Evolutionary conservation across 2,888 invertebrate species (phyloP).

Genomic region (Sphaerophoria rueppellii): DNA sequence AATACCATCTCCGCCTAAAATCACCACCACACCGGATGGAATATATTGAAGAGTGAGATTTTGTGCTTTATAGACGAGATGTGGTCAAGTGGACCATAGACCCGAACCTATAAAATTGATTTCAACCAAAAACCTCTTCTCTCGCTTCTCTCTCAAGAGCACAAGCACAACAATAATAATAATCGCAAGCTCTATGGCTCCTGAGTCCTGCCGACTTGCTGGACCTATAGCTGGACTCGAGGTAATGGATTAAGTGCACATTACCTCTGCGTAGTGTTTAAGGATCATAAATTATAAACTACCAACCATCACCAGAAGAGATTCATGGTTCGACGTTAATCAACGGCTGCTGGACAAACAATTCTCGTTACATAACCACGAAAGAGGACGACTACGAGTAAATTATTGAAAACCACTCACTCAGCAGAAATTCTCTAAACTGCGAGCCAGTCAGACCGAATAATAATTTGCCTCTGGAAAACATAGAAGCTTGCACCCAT

Average conservation of each 20-base stretch:
- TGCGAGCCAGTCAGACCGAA: not conserved
- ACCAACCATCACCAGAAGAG: conserved; percentile 30
- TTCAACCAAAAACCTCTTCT: conserved; percentile 59
- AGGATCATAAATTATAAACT: conserved; percentile 71
- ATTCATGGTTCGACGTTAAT: conserved; percentile 67
- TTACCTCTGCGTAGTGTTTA: conserved; percentile 71
- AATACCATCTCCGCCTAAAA: conserved; percentile 66
- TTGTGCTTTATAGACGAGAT: conserved; percentile 28
- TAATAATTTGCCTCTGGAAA: conserved; percentile 34
- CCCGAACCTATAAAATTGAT: conserved; percentile 56
- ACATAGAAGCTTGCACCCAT: not conserved
- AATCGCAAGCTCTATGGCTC: conserved; percentile 34
- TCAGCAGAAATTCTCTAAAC: conserved; percentile 60
- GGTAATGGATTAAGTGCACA: conserved; percentile 73
- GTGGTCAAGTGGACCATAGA: conserved; percentile 29
- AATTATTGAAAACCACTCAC: conserved; percentile 73
- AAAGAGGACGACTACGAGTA: conserved; percentile 51
- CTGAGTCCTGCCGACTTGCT: conserved; percentile 5
- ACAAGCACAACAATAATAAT: conserved; percentile 28
- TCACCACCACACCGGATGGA: conserved; percentile 44
- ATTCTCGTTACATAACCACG: conserved; percentile 52
- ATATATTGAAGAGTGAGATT: conserved; percentile 11
- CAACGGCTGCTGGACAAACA: conserved; percentile 72
- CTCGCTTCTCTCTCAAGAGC: not conserved
- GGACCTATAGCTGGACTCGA: conserved; percentile 17